These are phyloP conservation scores for Macrosoma leucophasiata DNA, from an alignment of 2,888 invertebrate species.

Conservation along the genomic window DNA sequence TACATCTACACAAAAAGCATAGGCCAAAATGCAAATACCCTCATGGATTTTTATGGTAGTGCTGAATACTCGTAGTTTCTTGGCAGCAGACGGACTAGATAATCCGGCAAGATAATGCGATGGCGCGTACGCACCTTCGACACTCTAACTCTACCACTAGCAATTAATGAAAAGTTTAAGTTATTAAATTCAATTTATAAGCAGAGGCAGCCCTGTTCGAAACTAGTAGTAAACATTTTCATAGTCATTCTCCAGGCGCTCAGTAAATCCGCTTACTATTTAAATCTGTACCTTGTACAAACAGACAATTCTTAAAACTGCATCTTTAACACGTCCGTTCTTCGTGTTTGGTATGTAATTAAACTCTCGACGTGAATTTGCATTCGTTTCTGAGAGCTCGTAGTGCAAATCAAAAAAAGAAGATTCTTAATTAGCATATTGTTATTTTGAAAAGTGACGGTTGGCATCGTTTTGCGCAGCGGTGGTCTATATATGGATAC, in stretches of 20 bases:
- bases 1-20: too few relatives aligned
- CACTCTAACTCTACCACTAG: too few relatives aligned
- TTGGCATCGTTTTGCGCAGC: slow-evolving; percentile 65
- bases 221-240: slow-evolving; percentile 47
- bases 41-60: too few relatives aligned
- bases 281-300: slow-evolving; percentile 48
- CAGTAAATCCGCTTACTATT: slow-evolving; percentile 59
- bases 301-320: slow-evolving; percentile 65
- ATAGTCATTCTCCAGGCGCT: slow-evolving; percentile 47
- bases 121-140: too few relatives aligned
- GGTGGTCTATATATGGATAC: slow-evolving; percentile 61
- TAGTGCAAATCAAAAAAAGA: slow-evolving; percentile 63
- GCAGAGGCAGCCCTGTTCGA: slow-evolving; percentile 27
- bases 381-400: slow-evolving; percentile 70
- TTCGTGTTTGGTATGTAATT: slow-evolving; percentile 71
- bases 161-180: too few relatives aligned
- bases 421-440: slow-evolving; percentile 73
- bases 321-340: slow-evolving; percentile 63
- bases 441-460: slow-evolving; percentile 73
- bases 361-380: slow-evolving; percentile 65
- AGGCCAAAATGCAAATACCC: too few relatives aligned
- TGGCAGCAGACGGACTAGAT: too few relatives aligned
- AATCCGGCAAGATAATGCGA: too few relatives aligned
- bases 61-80: too few relatives aligned
- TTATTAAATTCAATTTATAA: too few relatives aligned